Conservation (phyloP, 2,888 invertebrate genomes). For the Philopedon plagiatum region DNA sequence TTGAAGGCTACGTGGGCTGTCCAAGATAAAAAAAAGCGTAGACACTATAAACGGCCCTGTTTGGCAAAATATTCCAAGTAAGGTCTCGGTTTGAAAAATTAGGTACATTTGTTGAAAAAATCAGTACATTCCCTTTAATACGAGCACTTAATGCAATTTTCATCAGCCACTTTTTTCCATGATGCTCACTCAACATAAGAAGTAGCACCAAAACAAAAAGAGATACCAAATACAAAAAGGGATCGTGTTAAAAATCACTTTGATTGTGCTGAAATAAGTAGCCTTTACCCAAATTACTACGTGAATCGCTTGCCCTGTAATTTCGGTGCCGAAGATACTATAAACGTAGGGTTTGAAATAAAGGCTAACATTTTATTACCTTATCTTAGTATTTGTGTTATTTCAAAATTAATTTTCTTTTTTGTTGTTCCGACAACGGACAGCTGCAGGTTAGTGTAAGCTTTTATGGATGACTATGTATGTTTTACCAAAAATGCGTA, state of each 20-base stretch:
- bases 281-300: slow-evolving; percentile 64
- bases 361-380: slow-evolving; percentile 59
- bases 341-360: slow-evolving; percentile 56
- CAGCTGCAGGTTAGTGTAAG: slow-evolving; percentile 32
- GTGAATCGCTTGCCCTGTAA: slow-evolving; percentile 64
- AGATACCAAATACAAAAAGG: slow-evolving; percentile 11
- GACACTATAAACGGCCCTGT: too few relatives aligned
- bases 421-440: slow-evolving; percentile 44
- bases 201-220: neutral
- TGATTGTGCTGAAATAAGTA: slow-evolving; percentile 59
- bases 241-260: slow-evolving; percentile 25
- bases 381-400: slow-evolving; percentile 64
- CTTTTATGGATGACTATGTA: slow-evolving; percentile 45
- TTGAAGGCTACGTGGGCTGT: too few relatives aligned
- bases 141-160: neutral
- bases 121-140: too few relatives aligned
- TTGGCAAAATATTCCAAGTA: too few relatives aligned
- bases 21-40: too few relatives aligned
- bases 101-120: too few relatives aligned
- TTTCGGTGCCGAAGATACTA: slow-evolving; percentile 63
- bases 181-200: neutral
- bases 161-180: neutral
- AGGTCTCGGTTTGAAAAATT: too few relatives aligned
- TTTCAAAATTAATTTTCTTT: slow-evolving; percentile 58
- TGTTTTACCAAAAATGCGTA: slow-evolving; percentile 32